Conservation (phyloP, 2,888 invertebrate genomes). For the Ornithoptera priamus region DNA sequence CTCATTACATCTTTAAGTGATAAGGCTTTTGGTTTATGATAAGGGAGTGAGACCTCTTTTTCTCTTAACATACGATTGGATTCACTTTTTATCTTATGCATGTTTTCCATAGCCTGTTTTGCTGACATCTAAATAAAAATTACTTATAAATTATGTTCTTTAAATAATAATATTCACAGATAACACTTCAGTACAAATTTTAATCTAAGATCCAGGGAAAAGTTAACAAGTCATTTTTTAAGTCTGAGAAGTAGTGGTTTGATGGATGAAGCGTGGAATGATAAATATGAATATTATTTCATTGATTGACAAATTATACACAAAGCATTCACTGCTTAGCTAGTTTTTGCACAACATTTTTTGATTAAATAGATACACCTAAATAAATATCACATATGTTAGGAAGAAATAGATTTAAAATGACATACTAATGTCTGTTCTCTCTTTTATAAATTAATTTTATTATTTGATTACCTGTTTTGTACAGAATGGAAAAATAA, state of each 20-base stretch:
- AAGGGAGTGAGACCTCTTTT: conserved; percentile 87
- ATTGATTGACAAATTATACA: too few species aligned
- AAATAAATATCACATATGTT: too few species aligned
- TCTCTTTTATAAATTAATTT: background rate
- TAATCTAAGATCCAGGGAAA: background rate
- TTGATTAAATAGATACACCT: too few species aligned
- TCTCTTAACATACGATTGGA: conserved; percentile 90
- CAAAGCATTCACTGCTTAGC: too few species aligned
- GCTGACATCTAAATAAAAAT: conserved; percentile 78
- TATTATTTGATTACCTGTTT: background rate
- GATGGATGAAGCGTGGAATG: too few species aligned
- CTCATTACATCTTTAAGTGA: conserved; percentile 89
- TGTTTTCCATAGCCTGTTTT: conserved; percentile 84
- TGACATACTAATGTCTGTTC: too few species aligned
- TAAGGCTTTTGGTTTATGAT: conserved; percentile 90
- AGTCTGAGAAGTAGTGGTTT: too few species aligned
- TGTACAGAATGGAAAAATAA: background rate
- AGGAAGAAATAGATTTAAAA: too few species aligned
- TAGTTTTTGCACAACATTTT: too few species aligned
- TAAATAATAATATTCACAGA: background rate
- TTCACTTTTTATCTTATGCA: conserved; percentile 89
- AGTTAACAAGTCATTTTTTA: background rate
- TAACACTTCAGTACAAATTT: background rate
- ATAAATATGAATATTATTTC: too few species aligned
- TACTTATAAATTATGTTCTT: background rate